Evolutionary conservation across 2,113 vertebrate genomes (phyloP).

Genomic region (Phrynosoma platyrhinos): DNA sequence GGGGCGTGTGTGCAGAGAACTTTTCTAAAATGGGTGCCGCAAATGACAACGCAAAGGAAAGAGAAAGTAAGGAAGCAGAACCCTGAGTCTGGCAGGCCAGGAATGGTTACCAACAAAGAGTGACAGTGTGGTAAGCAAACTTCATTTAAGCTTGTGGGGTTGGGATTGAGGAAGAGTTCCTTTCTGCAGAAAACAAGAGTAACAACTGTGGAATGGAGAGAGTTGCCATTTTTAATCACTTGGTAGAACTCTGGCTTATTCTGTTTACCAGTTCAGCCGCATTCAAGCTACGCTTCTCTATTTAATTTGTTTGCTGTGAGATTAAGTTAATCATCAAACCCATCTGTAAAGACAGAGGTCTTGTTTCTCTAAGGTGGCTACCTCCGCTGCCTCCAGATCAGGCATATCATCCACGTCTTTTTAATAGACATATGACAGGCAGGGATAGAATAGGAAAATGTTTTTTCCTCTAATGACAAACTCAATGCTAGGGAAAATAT

Average conservation of each 20-base stretch:
- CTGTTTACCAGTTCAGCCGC: neutral
- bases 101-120: conserved; percentile 26
- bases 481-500: neutral
- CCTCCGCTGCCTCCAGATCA: no score
- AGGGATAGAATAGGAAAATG: neutral
- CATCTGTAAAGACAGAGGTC: neutral
- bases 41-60: conserved; percentile 20
- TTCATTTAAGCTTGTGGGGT: conserved; percentile 28
- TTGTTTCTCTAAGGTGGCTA: neutral
- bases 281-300: conserved; percentile 13
- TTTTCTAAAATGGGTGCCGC: conserved; percentile 54
- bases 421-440: neutral
- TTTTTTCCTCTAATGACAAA: neutral
- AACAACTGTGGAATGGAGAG: neutral
- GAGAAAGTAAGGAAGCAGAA: neutral
- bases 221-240: neutral
- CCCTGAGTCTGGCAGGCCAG: conserved; percentile 37
- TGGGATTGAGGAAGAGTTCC: neutral
- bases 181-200: neutral
- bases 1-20: conserved; percentile 34
- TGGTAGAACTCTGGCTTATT: neutral
- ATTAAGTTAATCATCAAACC: neutral
- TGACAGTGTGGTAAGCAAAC: conserved; percentile 15
- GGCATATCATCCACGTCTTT: neutral
- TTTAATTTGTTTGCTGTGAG: conserved; percentile 44